Evolutionary conservation across 2,888 invertebrate genomes (phyloP), one percentile per base, ranked within the genome.

Genomic region (Ryuthela nishihirai): DNA sequence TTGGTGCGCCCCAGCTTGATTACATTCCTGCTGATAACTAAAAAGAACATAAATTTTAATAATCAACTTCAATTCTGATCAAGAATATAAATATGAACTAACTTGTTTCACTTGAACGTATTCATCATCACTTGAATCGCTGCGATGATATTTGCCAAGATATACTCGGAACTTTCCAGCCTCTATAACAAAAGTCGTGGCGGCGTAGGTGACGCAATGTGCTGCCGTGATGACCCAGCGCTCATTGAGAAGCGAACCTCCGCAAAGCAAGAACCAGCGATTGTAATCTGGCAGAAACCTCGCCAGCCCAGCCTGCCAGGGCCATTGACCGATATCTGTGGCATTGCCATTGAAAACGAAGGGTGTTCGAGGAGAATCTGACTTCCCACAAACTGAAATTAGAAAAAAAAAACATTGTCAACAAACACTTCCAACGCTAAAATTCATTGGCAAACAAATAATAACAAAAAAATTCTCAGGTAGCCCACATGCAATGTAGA

Each of bases 291-390:
- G 49, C 2, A 58, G n/a, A 21, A 38, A 52, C 2, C 62, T 29
- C 2, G 67, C 60, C 1, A 66, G 47, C 9, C 59, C 67, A 4
- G 36, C 64, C 23, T 67, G 67, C 67, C 67, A 67, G 5, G 67
- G 67, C 67, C 67, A 67, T 39, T 67, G 67, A 10, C 67, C 67
- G 12, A 65, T 44, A 10, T 63, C 63, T 2, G 64, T 62, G 1
- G 63, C 62, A 38, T 54, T 61, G 2, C 67, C 67, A 24, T 65
- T 61, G 7, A 65, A 59, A 7, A 67, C 62, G 46, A 66, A 67
- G n/a, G 65, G 65, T 2, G 60, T 36, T 6, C 65, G 52, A 7
- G 65, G 65, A 7, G 61, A 63, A 20, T 64, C 63, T 3, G 67
- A 67, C 17, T 47, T 35, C 3, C 67, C 67, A 41, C 67, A 67